These are phyloP conservation scores for Enteromius mattozi DNA, from an alignment of 2,797 vertebrate species.

Conservation along the genomic window DNA sequence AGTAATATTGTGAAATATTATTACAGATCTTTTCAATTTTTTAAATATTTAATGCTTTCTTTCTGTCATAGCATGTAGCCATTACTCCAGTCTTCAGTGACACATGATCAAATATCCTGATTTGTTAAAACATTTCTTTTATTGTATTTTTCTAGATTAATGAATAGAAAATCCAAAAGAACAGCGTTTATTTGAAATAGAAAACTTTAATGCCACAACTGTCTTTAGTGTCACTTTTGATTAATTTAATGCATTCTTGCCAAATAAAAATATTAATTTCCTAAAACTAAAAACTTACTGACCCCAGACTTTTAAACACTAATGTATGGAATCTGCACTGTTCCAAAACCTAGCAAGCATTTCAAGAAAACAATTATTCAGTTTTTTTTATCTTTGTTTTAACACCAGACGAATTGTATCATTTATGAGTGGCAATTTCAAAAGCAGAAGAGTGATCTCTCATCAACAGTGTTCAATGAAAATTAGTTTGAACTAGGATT, in stretches of 20 bases:
- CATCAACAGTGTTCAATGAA: background rate
- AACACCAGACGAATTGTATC: background rate
- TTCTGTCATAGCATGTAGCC: background rate
- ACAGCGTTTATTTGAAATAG: background rate
- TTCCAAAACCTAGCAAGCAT: background rate
- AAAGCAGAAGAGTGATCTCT: no score
- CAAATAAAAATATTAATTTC: background rate
- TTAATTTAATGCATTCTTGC: background rate
- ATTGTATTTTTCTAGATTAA: background rate
- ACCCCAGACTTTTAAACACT: background rate
- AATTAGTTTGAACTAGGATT: background rate
- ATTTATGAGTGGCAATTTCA: no score
- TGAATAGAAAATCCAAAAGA: background rate
- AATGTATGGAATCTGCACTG: background rate
- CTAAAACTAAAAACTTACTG: background rate
- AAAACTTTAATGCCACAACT: background rate
- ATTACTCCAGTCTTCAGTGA: background rate
- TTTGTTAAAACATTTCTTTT: background rate
- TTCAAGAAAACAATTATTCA: background rate
- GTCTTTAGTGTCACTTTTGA: background rate
- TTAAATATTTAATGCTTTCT: background rate
- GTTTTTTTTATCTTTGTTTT: background rate
- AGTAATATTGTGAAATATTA: background rate
- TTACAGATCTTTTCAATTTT: background rate
- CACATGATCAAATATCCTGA: background rate